phyloP scores from a whole-genome alignment of 2,888 invertebrate genomes.

The Malthinus seriepunctatus region DNA sequence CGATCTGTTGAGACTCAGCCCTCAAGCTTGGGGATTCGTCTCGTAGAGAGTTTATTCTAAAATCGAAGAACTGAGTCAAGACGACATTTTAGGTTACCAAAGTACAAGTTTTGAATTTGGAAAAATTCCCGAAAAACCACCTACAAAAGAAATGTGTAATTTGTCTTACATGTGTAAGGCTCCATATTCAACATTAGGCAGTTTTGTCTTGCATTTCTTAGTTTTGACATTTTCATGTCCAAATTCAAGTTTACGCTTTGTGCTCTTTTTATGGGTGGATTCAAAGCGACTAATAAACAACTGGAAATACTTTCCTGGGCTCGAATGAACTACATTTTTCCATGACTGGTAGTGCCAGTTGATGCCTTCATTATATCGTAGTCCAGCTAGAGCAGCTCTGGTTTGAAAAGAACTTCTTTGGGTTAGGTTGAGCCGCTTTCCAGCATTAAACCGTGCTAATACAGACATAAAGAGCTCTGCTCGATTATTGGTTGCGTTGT shows the following conservation, averaged over 20 bases:
- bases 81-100: conserved; percentile 67
- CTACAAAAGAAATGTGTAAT: conserved; percentile 56
- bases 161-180: no score
- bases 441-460: conserved; percentile 43
- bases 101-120: conserved; percentile 65
- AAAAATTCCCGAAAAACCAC: conserved; percentile 70
- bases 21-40: no score
- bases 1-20: no score
- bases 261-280: no score
- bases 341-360: not conserved
- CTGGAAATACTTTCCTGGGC: not conserved
- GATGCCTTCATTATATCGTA: conserved; percentile 38
- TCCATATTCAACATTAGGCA: no score
- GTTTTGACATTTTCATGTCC: no score
- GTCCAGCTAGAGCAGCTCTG: conserved; percentile 41
- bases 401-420: conserved; percentile 40
- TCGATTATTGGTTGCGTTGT: conserved; percentile 39
- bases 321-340: not conserved
- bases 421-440: conserved; percentile 44
- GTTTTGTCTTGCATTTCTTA: no score
- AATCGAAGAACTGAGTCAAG: conserved; percentile 61
- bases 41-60: conserved; percentile 61
- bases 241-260: no score
- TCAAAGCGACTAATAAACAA: no score
- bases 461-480: conserved; percentile 42